A percentile compares a stretch with the other conserved stretches of the same genome.
Conservation (phyloP, 1,140 invertebrate genomes). For the Gonatopus flavifemur region DNA sequence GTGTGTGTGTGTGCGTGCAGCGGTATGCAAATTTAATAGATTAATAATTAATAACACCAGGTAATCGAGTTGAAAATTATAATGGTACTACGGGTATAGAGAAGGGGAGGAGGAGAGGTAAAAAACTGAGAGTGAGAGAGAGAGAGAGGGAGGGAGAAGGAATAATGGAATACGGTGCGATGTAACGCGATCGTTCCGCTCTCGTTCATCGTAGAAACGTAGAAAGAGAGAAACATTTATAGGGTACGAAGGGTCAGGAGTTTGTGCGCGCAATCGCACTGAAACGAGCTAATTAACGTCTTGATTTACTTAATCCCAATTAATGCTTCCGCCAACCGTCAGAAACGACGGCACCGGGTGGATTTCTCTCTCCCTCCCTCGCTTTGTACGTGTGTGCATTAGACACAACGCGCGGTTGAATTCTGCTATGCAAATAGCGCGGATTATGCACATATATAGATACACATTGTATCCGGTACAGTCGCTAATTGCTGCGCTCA, state of each 20-base stretch:
- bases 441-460: conserved; percentile 52
- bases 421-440: conserved; percentile 51
- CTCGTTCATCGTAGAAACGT: conserved; percentile 25
- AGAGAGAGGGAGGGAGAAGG: conserved; percentile 3
- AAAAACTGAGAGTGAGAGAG: conserved; percentile 24
- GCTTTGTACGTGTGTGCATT: conserved; percentile 21
- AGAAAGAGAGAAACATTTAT: conserved; percentile 7
- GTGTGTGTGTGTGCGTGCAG: no score
- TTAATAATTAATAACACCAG: no score
- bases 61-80: no score
- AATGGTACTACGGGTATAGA: conserved; percentile 12
- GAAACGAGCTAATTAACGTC: conserved; percentile 54
- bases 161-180: conserved; percentile 23
- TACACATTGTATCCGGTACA: conserved; percentile 29
- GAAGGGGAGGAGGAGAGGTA: conserved; percentile 10
- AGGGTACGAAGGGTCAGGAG: conserved; percentile 10
- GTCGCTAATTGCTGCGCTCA: not conserved
- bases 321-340: conserved; percentile 50
- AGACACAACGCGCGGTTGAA: conserved; percentile 27
- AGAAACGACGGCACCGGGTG: conserved; percentile 24
- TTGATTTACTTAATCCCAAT: conserved; percentile 63
- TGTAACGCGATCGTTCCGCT: conserved; percentile 38
- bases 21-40: no score
- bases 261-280: conserved; percentile 16
- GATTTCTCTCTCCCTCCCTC: conserved; percentile 12